Base-by-base conservation (phyloP, 2,888 invertebrate species). In the Xylota sylvarum region DNA sequence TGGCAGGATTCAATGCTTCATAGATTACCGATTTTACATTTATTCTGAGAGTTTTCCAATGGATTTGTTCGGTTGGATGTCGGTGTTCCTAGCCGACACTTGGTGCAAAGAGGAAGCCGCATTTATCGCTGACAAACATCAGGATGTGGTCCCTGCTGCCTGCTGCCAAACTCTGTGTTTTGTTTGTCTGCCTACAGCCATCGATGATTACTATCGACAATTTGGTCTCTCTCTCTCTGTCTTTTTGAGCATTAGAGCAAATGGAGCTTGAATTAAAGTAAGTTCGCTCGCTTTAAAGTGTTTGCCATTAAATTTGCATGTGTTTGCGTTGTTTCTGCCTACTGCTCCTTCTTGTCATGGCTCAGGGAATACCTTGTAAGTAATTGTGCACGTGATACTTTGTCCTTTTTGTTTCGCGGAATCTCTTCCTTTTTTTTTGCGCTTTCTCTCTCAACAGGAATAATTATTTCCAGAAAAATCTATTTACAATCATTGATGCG, bases 21-120 rank as follows among this genome's bases (percentile, higher is more conserved):
- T 87, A 87, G 87, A 87, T 87, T 87, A 83, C 83, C 74, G 87
- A 87, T 87, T 87, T 87, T 79, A 82, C 82, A 82, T 86, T 86
- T 78, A 77, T 86, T 77, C 77, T 77, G 69, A 78, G 78, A 78
- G 82, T 86, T 86, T 82, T 86, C 82, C 82, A 86, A 86, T 86
- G 82, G 72, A 78, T 82, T 78, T 65, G 77, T 73, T 76, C 27
- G 64, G 40, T 55, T 64, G 55, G 32, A 37, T 64, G 50, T 72
- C 56, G 58, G 73, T 70, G 65, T 82, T 82, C 40, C 72, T 58
- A 69, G 81, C 76, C 56, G 70, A 77, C 81, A 78, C 73, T 82
- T 73, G 67, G 69, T 69, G 77, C 78, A 62, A 76, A 86, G 82
- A 82, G 86, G 73, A 86, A 82, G 86, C 82, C 82, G 56, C 82